Evolutionary conservation across 2,113 vertebrate genomes (phyloP).

Genomic region (Charadrius vociferus): DNA sequence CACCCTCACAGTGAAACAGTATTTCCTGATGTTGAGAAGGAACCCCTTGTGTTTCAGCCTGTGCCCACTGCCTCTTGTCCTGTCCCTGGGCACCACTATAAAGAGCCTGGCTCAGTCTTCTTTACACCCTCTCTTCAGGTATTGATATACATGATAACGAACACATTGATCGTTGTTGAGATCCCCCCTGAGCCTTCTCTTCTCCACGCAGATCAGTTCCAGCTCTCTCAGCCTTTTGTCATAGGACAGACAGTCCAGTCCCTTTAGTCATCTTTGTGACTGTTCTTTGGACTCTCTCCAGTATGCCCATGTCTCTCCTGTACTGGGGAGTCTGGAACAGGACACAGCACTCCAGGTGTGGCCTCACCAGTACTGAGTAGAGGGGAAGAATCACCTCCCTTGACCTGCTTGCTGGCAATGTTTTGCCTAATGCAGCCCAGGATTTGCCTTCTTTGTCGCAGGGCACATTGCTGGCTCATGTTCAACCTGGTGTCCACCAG

Average conservation of each 20-base stretch:
- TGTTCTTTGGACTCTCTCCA: neutral
- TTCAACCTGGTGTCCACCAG: neutral
- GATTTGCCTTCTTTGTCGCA: neutral
- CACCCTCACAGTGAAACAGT: too few species aligned
- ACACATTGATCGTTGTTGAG: too few species aligned
- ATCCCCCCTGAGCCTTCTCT: neutral
- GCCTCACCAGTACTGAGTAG: neutral
- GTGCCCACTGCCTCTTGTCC: too few species aligned
- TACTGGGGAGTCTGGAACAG: neutral
- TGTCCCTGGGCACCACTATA: too few species aligned
- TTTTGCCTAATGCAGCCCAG: neutral
- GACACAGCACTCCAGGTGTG: neutral
- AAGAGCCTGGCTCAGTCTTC: too few species aligned
- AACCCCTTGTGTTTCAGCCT: too few species aligned
- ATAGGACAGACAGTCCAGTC: neutral
- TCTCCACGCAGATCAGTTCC: neutral
- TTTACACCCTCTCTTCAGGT: too few species aligned
- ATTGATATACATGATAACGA: too few species aligned
- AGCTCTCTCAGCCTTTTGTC: neutral
- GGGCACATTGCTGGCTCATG: neutral
- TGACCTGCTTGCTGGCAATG: fast-evolving
- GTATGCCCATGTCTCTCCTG: too few species aligned
- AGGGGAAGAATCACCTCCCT: neutral
- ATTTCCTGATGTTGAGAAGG: too few species aligned
- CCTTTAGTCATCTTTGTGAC: neutral